These are phyloP conservation scores for Oscheius sp. DNA, from an alignment of 2,888 invertebrate species.

Conservation along the genomic window DNA sequence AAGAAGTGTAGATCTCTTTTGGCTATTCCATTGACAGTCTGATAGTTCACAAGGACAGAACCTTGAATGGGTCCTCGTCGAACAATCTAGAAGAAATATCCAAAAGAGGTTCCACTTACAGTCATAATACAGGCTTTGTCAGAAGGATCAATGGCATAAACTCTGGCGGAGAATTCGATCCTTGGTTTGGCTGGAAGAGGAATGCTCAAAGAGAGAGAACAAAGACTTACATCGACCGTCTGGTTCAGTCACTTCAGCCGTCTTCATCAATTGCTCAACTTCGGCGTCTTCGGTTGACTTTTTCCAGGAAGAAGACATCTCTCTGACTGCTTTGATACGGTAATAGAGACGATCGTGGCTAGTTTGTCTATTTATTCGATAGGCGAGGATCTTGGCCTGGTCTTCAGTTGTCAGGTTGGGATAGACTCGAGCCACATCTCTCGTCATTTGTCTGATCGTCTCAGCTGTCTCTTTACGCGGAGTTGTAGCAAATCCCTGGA, in stretches of 20 bases:
- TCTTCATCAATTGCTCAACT: slow-evolving; percentile 36
- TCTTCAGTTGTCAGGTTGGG: slow-evolving; percentile 56
- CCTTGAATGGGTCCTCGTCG: slow-evolving; percentile 50
- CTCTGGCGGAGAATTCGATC: slow-evolving; percentile 59
- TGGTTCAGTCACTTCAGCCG: slow-evolving; percentile 5
- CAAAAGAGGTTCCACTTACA: slow-evolving; percentile 25
- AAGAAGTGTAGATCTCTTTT: slow-evolving; percentile 75
- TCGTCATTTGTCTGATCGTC: slow-evolving; percentile 43
- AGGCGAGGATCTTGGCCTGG: slow-evolving; percentile 74
- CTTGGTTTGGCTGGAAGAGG: slow-evolving; percentile 43
- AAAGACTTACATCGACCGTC: slow-evolving; percentile 30
- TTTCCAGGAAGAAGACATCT: slow-evolving; percentile 50
- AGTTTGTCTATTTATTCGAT: slow-evolving; percentile 74
- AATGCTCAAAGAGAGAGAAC: background rate
- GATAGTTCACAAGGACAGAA: slow-evolving; percentile 71
- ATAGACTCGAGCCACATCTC: slow-evolving; percentile 48
- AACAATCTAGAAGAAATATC: slow-evolving; percentile 40
- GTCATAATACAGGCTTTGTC: slow-evolving; percentile 44
- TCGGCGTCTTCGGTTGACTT: slow-evolving; percentile 46
- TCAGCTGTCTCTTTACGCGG: slow-evolving; percentile 37
- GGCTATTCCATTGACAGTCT: slow-evolving; percentile 76
- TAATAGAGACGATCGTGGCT: slow-evolving; percentile 76
- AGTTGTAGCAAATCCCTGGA: slow-evolving; percentile 31
- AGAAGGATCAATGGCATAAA: slow-evolving; percentile 43
- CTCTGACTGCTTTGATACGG: slow-evolving; percentile 73